These are phyloP conservation scores for Lycia hirtaria DNA, from an alignment of 2,888 invertebrate species.

Conservation along the genomic window DNA sequence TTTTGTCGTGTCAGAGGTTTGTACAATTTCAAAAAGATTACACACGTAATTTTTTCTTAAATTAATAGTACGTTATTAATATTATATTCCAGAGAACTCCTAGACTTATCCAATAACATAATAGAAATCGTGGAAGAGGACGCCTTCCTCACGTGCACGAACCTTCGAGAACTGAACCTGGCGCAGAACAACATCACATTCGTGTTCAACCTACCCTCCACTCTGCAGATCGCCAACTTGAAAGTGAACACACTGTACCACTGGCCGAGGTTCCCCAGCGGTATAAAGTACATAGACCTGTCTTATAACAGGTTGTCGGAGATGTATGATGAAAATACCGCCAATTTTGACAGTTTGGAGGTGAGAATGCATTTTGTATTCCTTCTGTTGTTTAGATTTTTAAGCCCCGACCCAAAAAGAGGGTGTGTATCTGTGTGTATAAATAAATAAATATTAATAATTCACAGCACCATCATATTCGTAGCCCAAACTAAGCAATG, in stretches of 20 bases:
- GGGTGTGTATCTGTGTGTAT: too few species aligned
- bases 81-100: slow-evolving; percentile 76
- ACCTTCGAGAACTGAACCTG: slow-evolving; percentile 75
- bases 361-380: slow-evolving; percentile 47
- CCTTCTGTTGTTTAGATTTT: not conserved
- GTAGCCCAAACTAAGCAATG: too few species aligned
- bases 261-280: slow-evolving; percentile 75
- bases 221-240: slow-evolving; percentile 71
- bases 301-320: slow-evolving; percentile 73
- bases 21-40: too few species aligned
- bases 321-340: slow-evolving; percentile 64
- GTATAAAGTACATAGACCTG: slow-evolving; percentile 74
- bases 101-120: slow-evolving; percentile 77
- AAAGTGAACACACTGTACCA: slow-evolving; percentile 73
- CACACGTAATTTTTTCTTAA: too few species aligned
- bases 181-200: slow-evolving; percentile 78
- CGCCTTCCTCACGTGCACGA: slow-evolving; percentile 65
- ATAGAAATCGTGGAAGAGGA: slow-evolving; percentile 76
- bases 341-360: slow-evolving; percentile 72
- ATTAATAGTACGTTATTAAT: too few species aligned
- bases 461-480: too few species aligned
- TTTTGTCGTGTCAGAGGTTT: too few species aligned
- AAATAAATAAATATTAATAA: too few species aligned
- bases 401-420: not conserved
- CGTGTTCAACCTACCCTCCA: slow-evolving; percentile 67